phyloP scores from a whole-genome alignment of 30 jellyfish, hydroid and myxozoan species.

The Morbakka virulenta region DNA sequence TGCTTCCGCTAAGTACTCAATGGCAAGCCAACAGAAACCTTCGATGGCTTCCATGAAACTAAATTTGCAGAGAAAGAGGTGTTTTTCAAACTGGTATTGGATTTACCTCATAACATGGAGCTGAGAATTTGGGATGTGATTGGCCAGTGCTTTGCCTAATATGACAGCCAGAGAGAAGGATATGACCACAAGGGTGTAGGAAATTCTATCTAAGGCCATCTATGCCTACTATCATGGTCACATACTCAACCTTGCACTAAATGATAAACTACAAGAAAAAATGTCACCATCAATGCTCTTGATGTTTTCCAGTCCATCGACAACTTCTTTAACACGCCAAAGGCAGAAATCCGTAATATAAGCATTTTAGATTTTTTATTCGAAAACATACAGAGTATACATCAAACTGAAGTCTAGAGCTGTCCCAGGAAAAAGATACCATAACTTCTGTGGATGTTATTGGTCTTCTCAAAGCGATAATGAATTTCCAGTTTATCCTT shows the following conservation, averaged over 20 bases:
- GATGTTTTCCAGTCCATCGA: too few relatives aligned
- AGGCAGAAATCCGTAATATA: not conserved
- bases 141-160: constrained; percentile 39
- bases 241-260: constrained; percentile 7
- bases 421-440: too few relatives aligned
- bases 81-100: constrained; percentile 18
- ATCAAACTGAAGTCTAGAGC: too few relatives aligned
- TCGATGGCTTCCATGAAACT: constrained; percentile 21
- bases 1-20: constrained; percentile 9
- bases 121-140: constrained; percentile 7
- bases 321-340: constrained; percentile 12
- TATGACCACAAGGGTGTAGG: constrained; percentile 23
- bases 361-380: constrained; percentile 16
- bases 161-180: constrained; percentile 7
- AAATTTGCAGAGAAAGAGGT: not conserved
- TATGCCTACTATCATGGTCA: constrained; percentile 23
- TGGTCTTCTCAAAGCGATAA: too few relatives aligned
- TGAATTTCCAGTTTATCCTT: too few relatives aligned
- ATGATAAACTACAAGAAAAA: not conserved
- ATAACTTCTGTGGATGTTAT: too few relatives aligned
- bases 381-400: too few relatives aligned
- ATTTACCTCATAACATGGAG: constrained; percentile 20
- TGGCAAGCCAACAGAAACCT: constrained; percentile 13
- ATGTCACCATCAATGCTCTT: constrained; percentile 22
- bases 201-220: constrained; percentile 22